phyloP scores from a whole-genome alignment of 2,888 invertebrate species.

The Tillus elongatus region DNA sequence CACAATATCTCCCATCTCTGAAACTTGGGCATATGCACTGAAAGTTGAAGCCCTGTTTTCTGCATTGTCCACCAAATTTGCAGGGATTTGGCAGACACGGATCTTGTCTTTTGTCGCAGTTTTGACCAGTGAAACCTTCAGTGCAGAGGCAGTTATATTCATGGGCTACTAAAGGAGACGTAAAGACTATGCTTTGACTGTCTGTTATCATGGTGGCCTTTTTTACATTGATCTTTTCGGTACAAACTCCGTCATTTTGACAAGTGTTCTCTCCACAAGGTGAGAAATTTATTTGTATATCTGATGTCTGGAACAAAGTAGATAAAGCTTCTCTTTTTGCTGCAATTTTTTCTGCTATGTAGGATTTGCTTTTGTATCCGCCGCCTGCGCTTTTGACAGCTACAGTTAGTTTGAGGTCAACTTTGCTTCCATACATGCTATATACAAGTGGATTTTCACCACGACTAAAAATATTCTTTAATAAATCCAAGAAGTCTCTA shows the following conservation, averaged over 20 bases:
- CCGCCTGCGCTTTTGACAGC: constrained; percentile 52
- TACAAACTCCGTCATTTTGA: constrained; percentile 70
- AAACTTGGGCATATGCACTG: constrained; percentile 71
- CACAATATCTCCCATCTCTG: constrained; percentile 76
- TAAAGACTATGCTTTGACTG: constrained; percentile 71
- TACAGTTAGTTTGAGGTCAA: constrained; percentile 61
- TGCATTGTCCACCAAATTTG: constrained; percentile 72
- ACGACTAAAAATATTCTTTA: constrained; percentile 57
- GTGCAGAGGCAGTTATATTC: constrained; percentile 73
- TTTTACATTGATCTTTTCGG: constrained; percentile 59
- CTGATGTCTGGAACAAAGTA: constrained; percentile 52
- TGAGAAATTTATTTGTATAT: constrained; percentile 63
- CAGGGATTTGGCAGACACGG: constrained; percentile 89
- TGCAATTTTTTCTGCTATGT: constrained; percentile 54
- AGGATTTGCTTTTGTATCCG: constrained; percentile 55
- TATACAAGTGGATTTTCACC: constrained; percentile 61
- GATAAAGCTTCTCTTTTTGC: constrained; percentile 57
- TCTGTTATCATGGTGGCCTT: constrained; percentile 67
- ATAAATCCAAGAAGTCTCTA: constrained; percentile 58
- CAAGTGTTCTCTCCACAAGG: constrained; percentile 67
- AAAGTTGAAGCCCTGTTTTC: constrained; percentile 75
- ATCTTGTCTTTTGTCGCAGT: constrained; percentile 80
- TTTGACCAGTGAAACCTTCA: constrained; percentile 73
- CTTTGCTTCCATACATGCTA: constrained; percentile 60
- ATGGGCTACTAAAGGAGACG: constrained; percentile 70